A percentile compares a stretch with the other conserved stretches of the same genome.
phyloP scores from a whole-genome alignment of 1,140 invertebrate species.

The Drosophila ananassae region DNA sequence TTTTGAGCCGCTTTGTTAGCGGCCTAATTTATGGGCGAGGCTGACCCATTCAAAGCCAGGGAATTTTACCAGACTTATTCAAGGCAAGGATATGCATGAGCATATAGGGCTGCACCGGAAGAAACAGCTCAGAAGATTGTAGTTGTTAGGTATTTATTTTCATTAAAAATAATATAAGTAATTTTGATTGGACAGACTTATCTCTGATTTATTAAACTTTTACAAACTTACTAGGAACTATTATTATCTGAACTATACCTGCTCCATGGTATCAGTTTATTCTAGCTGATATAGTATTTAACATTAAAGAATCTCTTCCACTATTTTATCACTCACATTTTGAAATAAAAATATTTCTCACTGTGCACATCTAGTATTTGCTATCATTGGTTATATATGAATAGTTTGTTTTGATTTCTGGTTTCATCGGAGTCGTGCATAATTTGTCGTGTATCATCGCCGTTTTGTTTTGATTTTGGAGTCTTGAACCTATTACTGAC shows the following conservation, averaged over 20 bases:
- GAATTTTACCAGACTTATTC: slow-evolving; percentile 46
- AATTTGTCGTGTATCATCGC: slow-evolving; percentile 48
- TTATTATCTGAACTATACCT: too few relatives aligned
- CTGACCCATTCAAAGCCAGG: slow-evolving; percentile 27
- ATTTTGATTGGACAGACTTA: too few relatives aligned
- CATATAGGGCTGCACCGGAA: slow-evolving; percentile 10
- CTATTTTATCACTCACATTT: too few relatives aligned
- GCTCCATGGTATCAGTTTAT: too few relatives aligned
- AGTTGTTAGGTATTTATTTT: neutral
- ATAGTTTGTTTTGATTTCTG: slow-evolving; percentile 29
- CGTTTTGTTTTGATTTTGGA: slow-evolving; percentile 69
- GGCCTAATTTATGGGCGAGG: slow-evolving; percentile 63
- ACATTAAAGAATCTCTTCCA: too few relatives aligned
- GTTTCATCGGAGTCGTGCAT: slow-evolving; percentile 33
- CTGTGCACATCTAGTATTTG: slow-evolving; percentile 11
- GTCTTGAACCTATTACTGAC: slow-evolving; percentile 73
- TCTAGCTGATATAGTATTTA: too few relatives aligned
- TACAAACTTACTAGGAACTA: too few relatives aligned
- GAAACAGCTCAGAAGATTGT: slow-evolving; percentile 5
- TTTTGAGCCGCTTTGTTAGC: slow-evolving; percentile 60
- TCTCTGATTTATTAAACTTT: too few relatives aligned
- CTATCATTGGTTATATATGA: slow-evolving; percentile 21
- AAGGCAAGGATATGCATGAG: slow-evolving; percentile 69
- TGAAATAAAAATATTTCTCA: neutral
- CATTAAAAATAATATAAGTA: too few relatives aligned